phyloP scores from a whole-genome alignment of 2,113 vertebrate species.

The Grammomys dolichurus region DNA sequence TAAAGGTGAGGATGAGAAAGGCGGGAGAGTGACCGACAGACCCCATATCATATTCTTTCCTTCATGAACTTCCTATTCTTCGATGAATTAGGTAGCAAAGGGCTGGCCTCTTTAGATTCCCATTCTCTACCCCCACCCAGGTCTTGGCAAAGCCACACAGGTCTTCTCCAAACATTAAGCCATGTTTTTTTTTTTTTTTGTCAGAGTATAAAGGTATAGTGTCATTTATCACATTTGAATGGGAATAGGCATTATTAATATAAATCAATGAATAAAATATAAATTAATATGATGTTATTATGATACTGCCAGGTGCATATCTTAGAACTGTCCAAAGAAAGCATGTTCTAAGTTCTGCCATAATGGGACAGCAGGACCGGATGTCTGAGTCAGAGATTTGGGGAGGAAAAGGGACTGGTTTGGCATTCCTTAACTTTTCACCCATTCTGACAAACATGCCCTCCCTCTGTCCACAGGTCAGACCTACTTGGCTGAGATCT shows the following conservation, averaged over 20 bases:
- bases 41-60: neutral
- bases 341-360: neutral
- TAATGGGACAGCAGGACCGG: neutral
- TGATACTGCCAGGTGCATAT: neutral
- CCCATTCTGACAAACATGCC: neutral
- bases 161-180: neutral
- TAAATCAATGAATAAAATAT: neutral
- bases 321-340: neutral
- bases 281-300: neutral
- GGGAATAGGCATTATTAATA: neutral
- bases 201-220: neutral
- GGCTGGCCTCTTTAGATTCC: neutral
- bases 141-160: neutral
- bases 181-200: neutral
- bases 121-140: neutral
- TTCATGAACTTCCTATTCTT: neutral
- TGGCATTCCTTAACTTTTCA: neutral
- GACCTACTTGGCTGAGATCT: neutral
- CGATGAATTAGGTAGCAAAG: neutral
- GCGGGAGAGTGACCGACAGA: neutral
- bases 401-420: neutral
- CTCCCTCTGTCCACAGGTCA: neutral
- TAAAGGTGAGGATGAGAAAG: neutral
- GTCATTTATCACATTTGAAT: neutral
- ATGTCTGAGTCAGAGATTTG: neutral